Percentiles rank a stretch among this genome's conserved stretches.
Conservation (phyloP, 2,888 invertebrate genomes). For the Hyposoter didymator region DNA sequence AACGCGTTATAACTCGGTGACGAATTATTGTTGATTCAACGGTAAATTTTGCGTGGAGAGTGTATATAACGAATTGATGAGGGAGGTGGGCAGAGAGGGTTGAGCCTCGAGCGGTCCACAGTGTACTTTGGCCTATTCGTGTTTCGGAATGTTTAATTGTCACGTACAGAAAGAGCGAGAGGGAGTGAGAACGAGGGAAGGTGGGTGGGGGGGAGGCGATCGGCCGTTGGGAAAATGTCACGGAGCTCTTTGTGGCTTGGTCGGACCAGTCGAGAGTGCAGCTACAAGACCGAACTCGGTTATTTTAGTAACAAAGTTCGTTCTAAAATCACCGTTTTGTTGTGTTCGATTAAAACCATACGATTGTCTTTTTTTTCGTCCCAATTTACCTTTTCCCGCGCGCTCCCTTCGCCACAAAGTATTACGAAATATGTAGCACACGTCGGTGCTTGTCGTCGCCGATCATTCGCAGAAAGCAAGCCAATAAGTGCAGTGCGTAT, state of each 20-base stretch:
- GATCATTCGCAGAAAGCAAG: constrained; percentile 16
- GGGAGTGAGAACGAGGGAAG: neutral
- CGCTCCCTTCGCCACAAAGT: constrained; percentile 3
- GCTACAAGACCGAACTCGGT: constrained; percentile 36
- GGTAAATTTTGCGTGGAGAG: constrained; percentile 41
- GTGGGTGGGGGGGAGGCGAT: neutral
- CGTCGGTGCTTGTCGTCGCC: constrained; percentile 17
- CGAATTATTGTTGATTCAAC: constrained; percentile 9
- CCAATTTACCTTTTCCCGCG: neutral
- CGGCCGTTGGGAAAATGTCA: constrained; percentile 30
- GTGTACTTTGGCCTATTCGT: constrained; percentile 20
- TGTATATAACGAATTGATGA: constrained; percentile 28
- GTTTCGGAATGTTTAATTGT: constrained; percentile 49
- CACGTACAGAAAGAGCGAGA: constrained; percentile 28
- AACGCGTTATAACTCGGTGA: constrained; percentile 21
- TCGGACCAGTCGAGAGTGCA: neutral
- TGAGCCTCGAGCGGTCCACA: constrained; percentile 32
- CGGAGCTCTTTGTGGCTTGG: constrained; percentile 32
- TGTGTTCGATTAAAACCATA: constrained; percentile 13
- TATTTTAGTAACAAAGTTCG: constrained; percentile 23
- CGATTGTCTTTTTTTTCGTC: neutral
- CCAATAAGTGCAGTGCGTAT: neutral
- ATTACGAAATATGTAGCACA: constrained; percentile 11
- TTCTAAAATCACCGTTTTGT: constrained; percentile 18
- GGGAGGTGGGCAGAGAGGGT: neutral